phyloP scores from a whole-genome alignment of 1,140 invertebrate genomes.

The Polyergus mexicanus region DNA sequence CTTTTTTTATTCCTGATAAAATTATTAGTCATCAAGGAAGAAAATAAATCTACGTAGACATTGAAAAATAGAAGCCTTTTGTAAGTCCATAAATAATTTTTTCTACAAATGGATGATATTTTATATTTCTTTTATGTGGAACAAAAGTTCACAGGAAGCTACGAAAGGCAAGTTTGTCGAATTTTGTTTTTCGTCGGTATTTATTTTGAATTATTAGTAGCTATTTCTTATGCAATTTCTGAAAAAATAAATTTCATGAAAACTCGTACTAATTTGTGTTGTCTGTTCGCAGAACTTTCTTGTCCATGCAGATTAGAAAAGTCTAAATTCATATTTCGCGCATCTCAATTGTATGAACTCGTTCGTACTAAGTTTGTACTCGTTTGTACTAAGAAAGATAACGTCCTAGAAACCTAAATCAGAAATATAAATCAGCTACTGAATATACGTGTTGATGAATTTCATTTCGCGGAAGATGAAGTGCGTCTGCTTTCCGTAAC shows the following conservation, averaged over 20 bases:
- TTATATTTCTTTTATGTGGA: constrained; percentile 13
- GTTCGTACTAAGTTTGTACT: background rate
- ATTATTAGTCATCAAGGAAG: background rate
- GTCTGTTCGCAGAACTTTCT: background rate
- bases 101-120: background rate
- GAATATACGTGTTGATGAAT: constrained; percentile 37
- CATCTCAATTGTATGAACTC: background rate
- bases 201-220: constrained; percentile 5
- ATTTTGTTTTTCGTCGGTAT: background rate
- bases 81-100: constrained; percentile 17
- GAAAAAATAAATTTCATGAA: background rate
- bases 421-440: constrained; percentile 42
- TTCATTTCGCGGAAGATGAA: constrained; percentile 7
- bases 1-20: constrained; percentile 24
- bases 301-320: background rate
- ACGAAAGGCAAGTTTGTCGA: background rate
- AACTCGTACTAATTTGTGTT: background rate
- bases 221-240: background rate
- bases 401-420: background rate
- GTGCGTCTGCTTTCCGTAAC: constrained; percentile 7
- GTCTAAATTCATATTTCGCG: background rate
- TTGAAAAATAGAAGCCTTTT: background rate
- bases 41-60: background rate
- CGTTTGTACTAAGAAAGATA: background rate
- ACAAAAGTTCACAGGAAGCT: background rate